Evolutionary conservation across 2,797 vertebrate species (phyloP).

Genomic region (Miichthys miiuy): DNA sequence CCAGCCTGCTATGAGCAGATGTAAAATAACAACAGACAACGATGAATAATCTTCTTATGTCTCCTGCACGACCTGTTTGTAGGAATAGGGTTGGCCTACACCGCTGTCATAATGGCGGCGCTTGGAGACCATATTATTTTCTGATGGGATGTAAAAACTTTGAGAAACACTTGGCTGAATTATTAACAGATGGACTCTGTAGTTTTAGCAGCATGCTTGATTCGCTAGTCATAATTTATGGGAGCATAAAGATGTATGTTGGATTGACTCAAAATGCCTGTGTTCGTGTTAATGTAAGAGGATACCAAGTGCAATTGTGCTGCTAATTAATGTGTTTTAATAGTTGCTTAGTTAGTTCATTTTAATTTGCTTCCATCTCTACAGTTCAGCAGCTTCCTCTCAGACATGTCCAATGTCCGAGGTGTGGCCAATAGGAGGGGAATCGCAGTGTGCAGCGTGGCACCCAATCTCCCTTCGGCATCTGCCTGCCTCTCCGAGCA

Average conservation of each 20-base stretch:
- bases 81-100: no score
- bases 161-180: no score
- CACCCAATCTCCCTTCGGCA: slow-evolving; percentile 91
- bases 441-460: slow-evolving; percentile 97
- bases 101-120: no score
- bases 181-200: background rate
- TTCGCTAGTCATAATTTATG: background rate
- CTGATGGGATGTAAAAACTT: no score
- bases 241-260: background rate
- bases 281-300: slow-evolving; percentile 9
- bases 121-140: no score
- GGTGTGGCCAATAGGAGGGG: slow-evolving; percentile 87
- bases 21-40: no score
- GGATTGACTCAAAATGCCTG: background rate
- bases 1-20: no score
- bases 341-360: background rate
- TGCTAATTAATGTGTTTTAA: background rate
- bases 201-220: background rate
- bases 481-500: slow-evolving; percentile 89
- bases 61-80: no score
- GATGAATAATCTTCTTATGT: no score
- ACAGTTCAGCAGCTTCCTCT: slow-evolving; percentile 92
- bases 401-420: slow-evolving; percentile 89
- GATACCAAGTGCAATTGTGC: background rate
- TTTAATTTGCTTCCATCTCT: slow-evolving; percentile 12